These are phyloP conservation scores for Myotis daubentonii DNA, from an alignment of 2,797 vertebrate species.

Conservation along the genomic window DNA sequence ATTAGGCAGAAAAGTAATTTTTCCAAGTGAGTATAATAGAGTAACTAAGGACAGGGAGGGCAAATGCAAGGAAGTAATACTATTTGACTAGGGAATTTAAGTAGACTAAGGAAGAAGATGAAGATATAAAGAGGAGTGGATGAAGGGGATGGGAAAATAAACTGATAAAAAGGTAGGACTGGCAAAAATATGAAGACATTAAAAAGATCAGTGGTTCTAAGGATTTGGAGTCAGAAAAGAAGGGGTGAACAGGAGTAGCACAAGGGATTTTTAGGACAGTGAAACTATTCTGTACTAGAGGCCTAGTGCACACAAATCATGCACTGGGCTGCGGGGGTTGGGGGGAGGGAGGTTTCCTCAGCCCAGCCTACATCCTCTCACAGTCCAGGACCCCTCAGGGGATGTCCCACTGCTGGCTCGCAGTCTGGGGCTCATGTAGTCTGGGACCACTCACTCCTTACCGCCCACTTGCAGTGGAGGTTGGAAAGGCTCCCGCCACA, in stretches of 20 bases:
- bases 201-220: neutral
- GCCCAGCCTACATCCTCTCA: too few relatives aligned
- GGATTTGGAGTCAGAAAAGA: neutral
- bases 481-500: too few relatives aligned
- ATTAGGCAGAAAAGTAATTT: neutral
- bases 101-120: neutral
- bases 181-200: neutral
- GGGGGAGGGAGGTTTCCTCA: too few relatives aligned
- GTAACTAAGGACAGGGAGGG: neutral
- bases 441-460: too few relatives aligned
- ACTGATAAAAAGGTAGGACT: neutral
- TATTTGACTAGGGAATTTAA: neutral
- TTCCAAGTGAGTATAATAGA: neutral
- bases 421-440: too few relatives aligned
- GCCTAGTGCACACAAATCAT: too few relatives aligned
- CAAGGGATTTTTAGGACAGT: neutral
- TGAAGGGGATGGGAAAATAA: neutral
- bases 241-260: neutral
- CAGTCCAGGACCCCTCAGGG: too few relatives aligned
- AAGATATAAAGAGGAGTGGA: neutral
- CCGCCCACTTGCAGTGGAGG: fast-evolving
- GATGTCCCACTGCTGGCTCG: too few relatives aligned
- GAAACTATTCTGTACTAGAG: neutral
- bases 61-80: neutral
- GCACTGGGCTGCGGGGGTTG: too few relatives aligned